A percentile compares a stretch with the other conserved stretches of the same genome.
Evolutionary conservation across 35 echinoderm and acorn worm species (phyloP).

Genomic region (Lytechinus pictus): DNA sequence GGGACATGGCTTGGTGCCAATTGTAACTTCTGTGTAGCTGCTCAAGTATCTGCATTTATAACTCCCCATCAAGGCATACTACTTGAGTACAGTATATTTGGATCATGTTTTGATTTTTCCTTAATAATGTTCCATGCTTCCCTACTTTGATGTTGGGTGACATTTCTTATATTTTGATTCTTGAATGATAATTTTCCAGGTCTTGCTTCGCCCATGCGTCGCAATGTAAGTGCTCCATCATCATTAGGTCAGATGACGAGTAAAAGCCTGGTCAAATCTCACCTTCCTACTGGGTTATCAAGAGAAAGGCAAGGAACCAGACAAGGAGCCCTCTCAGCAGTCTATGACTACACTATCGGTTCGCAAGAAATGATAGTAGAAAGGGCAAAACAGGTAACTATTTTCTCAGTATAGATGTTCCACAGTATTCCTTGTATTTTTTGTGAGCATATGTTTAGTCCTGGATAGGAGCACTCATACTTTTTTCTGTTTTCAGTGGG

Average conservation of each 20-base stretch:
- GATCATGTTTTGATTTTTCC: no score
- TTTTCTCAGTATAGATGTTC: no score
- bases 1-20: background rate
- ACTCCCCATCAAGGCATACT: no score
- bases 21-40: no score
- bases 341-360: constrained; percentile 95
- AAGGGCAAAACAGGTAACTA: constrained; percentile 90
- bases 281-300: constrained; percentile 44
- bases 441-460: no score
- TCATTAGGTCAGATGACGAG: constrained; percentile 44
- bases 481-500: no score
- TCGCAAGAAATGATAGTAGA: constrained; percentile 99
- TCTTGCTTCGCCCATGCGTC: background rate
- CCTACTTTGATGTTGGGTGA: background rate
- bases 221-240: background rate
- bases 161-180: background rate
- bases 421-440: no score
- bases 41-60: no score
- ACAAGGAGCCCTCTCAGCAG: constrained; percentile 82
- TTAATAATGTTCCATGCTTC: no score
- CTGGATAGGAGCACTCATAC: no score
- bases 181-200: background rate
- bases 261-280: constrained; percentile 53
- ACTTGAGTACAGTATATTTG: no score
- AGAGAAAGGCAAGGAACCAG: constrained; percentile 71